Base-by-base conservation (phyloP, 2,888 invertebrate species). In the Charanyca ferruginea region DNA sequence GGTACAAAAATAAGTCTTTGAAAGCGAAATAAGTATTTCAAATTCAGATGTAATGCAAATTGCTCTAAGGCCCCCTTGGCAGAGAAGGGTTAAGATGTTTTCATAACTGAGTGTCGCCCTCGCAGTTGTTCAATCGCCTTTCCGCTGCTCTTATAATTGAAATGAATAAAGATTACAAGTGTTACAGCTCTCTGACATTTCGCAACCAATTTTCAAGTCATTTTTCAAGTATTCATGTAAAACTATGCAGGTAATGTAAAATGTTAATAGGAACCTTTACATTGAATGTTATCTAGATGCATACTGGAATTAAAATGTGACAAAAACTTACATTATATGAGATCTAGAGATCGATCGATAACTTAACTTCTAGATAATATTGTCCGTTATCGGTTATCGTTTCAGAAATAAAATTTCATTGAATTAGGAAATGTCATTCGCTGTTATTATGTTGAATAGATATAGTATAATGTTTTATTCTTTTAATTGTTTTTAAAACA, bases 41-140 rank as follows among this genome's bases (percentile, higher is more conserved):
- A 89, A 92, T 89, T 89, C 84, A 89, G 88, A 92, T 91, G 87
- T 87, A 89, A 93, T 93, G 94, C 91, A 94, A 94, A 94, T 94
- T 88, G 87, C 79, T 76, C 83, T 80, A 81, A 83, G 88, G 86
- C 87, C 83, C 85, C 76, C 85, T 82, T 76, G 72, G 66, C 76
- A 16, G 45, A 75, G 82, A 91, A 91, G 94, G 94, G 94, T 92
- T 92, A 91, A 92, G 93, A 91, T 94, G 94, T 94, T 94, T 91
- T 93, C 87, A 87, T 90, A 94, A 89, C 91, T 84, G 91, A 94
- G 94, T 94, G 94, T 90, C 84, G 85, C 82, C 84, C 80, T 79
- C 81, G 84, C 85, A 86, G 86, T 85, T 77, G 81, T 81, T 77
- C 84, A 88, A 89, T 89, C 88, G 87, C 87, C 86, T 90, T 89